Base-by-base conservation (phyloP, 2,888 invertebrate species). In the Leptopilina drosophilae region DNA sequence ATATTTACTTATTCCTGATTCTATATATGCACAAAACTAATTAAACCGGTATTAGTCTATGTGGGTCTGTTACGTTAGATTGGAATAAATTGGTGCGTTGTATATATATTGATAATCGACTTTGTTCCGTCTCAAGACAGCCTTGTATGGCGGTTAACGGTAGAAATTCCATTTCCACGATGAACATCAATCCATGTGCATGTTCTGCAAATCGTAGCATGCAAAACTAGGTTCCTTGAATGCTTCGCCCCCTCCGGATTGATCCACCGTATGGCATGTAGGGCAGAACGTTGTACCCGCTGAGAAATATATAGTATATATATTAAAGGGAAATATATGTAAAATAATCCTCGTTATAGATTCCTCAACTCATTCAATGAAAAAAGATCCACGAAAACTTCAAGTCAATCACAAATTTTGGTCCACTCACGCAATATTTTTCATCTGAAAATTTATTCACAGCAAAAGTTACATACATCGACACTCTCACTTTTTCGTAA, bases 151-250 rank as follows among this genome's bases (percentile, higher is more conserved):
- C 42, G 62, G 80, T 79, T 82, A 83, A 83, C 83, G 83, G 83
- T 82, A 82, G 80, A 83, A 81, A 81, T 81, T 83, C 76, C 82
- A 81, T 82, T 82, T 79, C 69, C 80, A 82, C 76, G 82, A 78
- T 78, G 78, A 76, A 80, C 82, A 83, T 83, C 82, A 83, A 83
- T 83, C 80, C 75, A n/a, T 33, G 56, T 56, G 40, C 53, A 73
- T 56, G 56, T 73, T 53, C 73, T 73, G 73, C 33, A 73, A 73
- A 56, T 67, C 76, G 49, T 73, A 79, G 80, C 82, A 86, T 84
- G 87, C 84, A 84, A 86, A 86, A 82, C 76, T 83, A 81, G 82
- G 80, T 85, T 84, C 84, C 84, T 76, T 82, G 83, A 82, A 84
- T 80, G 82, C 80, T 76, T 81, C 81, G 26, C 81, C 81, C 79